Conservation (phyloP, 2,113 vertebrate species). For the Sinocyclocheilus grahami region DNA sequence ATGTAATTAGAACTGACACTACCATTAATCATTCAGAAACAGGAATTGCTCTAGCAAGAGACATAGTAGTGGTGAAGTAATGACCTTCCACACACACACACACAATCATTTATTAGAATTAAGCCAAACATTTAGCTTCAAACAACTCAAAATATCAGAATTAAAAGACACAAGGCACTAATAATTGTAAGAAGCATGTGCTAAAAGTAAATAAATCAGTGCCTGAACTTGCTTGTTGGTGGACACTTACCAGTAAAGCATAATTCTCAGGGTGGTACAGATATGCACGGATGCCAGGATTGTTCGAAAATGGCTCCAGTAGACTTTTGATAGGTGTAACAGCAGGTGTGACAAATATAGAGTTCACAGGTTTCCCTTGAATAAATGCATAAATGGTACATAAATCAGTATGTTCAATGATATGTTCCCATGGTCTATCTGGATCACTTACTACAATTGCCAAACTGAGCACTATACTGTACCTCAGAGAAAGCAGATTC, state of each 20-base stretch:
- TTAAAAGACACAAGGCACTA: not conserved
- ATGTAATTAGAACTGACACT: slow-evolving; percentile 62
- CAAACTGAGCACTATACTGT: not conserved
- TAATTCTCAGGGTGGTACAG: slow-evolving; percentile 79
- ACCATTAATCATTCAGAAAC: slow-evolving; percentile 62
- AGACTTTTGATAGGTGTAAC: slow-evolving; percentile 86
- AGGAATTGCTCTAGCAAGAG: not conserved
- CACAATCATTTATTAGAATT: not conserved
- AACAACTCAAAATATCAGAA: not conserved
- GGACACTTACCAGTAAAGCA: slow-evolving; percentile 77
- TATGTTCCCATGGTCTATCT: not conserved
- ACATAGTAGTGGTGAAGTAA: not conserved
- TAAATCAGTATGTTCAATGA: not conserved
- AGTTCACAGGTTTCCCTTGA: slow-evolving; percentile 83
- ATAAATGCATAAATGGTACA: slow-evolving; percentile 32
- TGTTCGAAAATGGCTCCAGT: slow-evolving; percentile 82
- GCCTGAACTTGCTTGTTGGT: not conserved
- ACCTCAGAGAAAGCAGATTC: not conserved
- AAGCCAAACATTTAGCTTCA: not conserved
- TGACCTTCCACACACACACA: not conserved
- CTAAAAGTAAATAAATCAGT: not conserved
- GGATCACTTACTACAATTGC: no score
- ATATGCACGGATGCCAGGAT: slow-evolving; percentile 89
- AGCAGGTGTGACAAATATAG: slow-evolving; percentile 90
- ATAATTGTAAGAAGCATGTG: not conserved